A percentile compares a stretch with the other conserved stretches of the same genome.
phyloP scores from a whole-genome alignment of 2,113 vertebrate genomes.

The Pycnonotus jocosus region DNA sequence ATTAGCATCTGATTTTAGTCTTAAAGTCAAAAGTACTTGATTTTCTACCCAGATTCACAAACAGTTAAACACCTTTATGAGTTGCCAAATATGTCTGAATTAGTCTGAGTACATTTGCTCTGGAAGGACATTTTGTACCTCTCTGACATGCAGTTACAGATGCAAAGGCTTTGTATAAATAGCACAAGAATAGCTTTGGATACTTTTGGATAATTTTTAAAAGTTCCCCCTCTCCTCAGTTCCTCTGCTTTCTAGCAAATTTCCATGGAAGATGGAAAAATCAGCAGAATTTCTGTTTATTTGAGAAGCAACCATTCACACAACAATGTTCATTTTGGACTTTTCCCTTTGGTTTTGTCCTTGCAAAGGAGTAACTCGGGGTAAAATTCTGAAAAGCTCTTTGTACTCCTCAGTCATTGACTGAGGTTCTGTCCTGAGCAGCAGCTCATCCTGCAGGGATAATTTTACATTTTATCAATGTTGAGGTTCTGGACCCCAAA shows the following conservation, averaged over 20 bases:
- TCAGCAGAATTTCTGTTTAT: neutral
- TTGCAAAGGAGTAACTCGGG: neutral
- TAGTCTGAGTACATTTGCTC: neutral
- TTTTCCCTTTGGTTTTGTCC: neutral
- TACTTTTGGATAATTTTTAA: neutral
- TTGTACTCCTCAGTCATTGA: neutral
- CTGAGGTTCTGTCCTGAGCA: neutral
- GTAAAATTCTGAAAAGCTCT: neutral
- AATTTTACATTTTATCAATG: neutral
- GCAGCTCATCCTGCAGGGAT: neutral
- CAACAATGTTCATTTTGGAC: neutral
- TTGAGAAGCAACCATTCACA: neutral
- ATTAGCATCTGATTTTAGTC: neutral
- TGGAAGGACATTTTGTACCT: slow-evolving; percentile 15
- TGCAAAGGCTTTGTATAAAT: neutral
- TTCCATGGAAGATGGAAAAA: neutral
- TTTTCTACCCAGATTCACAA: neutral
- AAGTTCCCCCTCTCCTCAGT: neutral
- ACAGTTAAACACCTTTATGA: neutral
- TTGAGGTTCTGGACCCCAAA: neutral
- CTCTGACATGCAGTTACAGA: neutral
- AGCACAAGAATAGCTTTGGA: neutral
- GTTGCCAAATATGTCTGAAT: neutral
- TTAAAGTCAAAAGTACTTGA: neutral
- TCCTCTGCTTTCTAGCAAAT: neutral